These are phyloP conservation scores for Trichogramma pretiosum DNA, from an alignment of 1,140 invertebrate genomes.

Conservation along the genomic window DNA sequence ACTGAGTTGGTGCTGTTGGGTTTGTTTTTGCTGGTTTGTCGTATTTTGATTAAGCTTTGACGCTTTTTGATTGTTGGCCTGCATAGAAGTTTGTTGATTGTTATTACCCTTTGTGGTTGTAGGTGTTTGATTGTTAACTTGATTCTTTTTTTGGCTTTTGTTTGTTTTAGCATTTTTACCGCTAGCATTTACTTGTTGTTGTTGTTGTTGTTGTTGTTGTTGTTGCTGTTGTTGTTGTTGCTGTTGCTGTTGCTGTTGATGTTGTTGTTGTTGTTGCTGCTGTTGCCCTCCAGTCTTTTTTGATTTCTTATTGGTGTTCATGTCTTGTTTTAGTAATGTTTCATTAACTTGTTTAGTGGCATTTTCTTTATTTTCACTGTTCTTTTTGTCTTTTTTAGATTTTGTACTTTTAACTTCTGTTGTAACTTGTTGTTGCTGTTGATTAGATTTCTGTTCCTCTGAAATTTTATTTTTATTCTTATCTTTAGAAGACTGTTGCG, in stretches of 20 bases:
- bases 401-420: slow-evolving; percentile 26
- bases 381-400: slow-evolving; percentile 37
- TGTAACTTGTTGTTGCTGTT: slow-evolving; percentile 18
- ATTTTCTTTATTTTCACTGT: slow-evolving; percentile 39
- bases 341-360: slow-evolving; percentile 24
- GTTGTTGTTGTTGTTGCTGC: slow-evolving; percentile 16
- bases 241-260: slow-evolving; percentile 18
- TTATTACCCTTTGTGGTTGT: slow-evolving; percentile 17
- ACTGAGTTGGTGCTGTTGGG: slow-evolving; percentile 21
- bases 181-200: slow-evolving; percentile 21
- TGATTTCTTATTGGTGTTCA: slow-evolving; percentile 16
- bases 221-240: slow-evolving; percentile 28
- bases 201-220: slow-evolving; percentile 22
- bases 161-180: slow-evolving; percentile 24
- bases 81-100: background rate
- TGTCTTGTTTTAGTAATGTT: slow-evolving; percentile 23
- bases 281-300: background rate
- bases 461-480: slow-evolving; percentile 24
- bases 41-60: slow-evolving; percentile 11
- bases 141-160: slow-evolving; percentile 16
- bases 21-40: slow-evolving; percentile 20
- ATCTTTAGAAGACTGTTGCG: slow-evolving; percentile 25
- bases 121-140: slow-evolving; percentile 10
- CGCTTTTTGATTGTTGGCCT: slow-evolving; percentile 14
- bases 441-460: slow-evolving; percentile 26